Conservation (phyloP, 2,113 vertebrate genomes). For the Pangasianodon gigas region DNA sequence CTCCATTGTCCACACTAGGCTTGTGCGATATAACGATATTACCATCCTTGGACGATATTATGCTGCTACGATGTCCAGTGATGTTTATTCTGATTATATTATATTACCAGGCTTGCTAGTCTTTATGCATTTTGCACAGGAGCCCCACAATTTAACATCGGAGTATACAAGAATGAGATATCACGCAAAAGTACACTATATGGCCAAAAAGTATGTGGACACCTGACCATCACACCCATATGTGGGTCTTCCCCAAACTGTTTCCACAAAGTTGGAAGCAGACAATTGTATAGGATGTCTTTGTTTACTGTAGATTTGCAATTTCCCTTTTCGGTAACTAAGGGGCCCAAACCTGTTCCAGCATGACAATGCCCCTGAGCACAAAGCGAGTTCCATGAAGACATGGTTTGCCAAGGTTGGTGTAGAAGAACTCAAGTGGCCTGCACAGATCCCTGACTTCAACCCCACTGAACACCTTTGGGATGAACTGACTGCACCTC, state of each 20-base stretch:
- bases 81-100: neutral
- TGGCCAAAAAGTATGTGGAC: neutral
- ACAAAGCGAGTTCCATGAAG: neutral
- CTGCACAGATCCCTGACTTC: neutral
- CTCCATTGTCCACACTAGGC: neutral
- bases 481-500: too few species aligned
- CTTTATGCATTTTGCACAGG: neutral
- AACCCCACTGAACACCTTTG: neutral
- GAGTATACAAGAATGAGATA: neutral
- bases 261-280: neutral
- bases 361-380: neutral
- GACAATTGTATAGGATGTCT: neutral
- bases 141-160: neutral
- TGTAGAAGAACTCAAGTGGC: neutral
- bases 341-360: neutral
- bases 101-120: neutral
- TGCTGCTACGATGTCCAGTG: neutral
- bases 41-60: neutral
- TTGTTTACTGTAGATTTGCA: neutral
- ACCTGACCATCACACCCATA: neutral
- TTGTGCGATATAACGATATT: neutral
- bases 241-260: neutral
- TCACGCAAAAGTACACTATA: neutral
- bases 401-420: neutral
- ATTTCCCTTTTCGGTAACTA: neutral